A percentile compares a stretch with the other conserved stretches of the same genome.
Conservation (phyloP, 2,888 invertebrate genomes). For the Campopleginae sp. region DNA sequence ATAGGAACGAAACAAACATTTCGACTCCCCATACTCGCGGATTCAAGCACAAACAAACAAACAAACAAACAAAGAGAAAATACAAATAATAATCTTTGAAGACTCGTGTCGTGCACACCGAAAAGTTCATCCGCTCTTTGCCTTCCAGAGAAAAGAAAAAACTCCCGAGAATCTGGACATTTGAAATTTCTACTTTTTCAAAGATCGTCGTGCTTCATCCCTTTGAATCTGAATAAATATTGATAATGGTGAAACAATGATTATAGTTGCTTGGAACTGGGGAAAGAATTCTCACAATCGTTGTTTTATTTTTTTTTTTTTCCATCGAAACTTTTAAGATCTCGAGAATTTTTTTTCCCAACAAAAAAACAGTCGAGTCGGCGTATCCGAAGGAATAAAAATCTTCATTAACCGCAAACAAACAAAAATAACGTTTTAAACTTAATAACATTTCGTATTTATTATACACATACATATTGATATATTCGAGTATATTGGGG, state of each 20-base stretch:
- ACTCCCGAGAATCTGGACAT: conserved; percentile 68
- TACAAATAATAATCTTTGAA: not conserved
- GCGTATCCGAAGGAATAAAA: not conserved
- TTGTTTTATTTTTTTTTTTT: too few species aligned
- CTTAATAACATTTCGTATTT: conserved; percentile 62
- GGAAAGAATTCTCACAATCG: not conserved
- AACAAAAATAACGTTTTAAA: conserved; percentile 48
- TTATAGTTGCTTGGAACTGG: not conserved
- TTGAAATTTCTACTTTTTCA: conserved; percentile 50
- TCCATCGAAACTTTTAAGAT: too few species aligned
- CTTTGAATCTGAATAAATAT: not conserved
- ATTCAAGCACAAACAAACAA: conserved; percentile 29
- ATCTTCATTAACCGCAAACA: conserved; percentile 28
- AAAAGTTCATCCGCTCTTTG: conserved; percentile 79
- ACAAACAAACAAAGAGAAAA: conserved; percentile 21
- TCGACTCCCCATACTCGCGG: conserved; percentile 3
- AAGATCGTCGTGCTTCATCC: not conserved
- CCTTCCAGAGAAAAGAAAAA: conserved; percentile 73
- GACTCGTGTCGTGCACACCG: conserved; percentile 69
- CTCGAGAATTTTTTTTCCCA: not conserved
- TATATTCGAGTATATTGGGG: not conserved
- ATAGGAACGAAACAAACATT: not conserved
- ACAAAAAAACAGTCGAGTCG: not conserved
- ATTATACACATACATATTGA: conserved; percentile 49
- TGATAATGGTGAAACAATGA: not conserved